phyloP scores from a whole-genome alignment of 1,140 invertebrate species.

The Drosophila hydei region DNA sequence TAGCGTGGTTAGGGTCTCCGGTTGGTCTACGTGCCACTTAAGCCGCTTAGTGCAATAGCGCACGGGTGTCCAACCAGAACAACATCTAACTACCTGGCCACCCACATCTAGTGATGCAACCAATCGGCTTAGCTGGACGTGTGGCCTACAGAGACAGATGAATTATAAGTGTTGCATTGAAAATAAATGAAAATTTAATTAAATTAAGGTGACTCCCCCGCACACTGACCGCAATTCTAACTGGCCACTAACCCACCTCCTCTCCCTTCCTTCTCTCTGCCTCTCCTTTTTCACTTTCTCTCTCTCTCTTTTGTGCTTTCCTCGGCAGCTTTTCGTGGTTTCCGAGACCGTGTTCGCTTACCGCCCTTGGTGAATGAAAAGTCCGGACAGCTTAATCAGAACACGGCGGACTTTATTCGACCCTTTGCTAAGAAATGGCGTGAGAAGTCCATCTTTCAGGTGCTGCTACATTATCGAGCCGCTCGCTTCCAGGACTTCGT shows the following conservation, averaged over 20 bases:
- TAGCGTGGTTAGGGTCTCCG: conserved; percentile 27
- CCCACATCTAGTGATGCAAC: conserved; percentile 42
- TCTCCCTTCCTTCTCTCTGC: conserved; percentile 15
- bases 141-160: conserved; percentile 55
- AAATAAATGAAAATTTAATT: conserved; percentile 84
- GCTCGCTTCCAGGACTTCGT: conserved; percentile 91
- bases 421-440: conserved; percentile 91
- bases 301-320: conserved; percentile 12
- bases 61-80: conserved; percentile 11
- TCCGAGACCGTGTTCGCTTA: conserved; percentile 87
- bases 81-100: background rate
- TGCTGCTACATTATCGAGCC: conserved; percentile 91
- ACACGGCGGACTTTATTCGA: conserved; percentile 89
- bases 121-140: conserved; percentile 70
- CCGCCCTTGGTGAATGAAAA: conserved; percentile 86
- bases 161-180: conserved; percentile 79
- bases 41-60: conserved; percentile 57
- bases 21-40: conserved; percentile 48
- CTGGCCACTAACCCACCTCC: conserved; percentile 32
- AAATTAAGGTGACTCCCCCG: conserved; percentile 76
- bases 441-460: conserved; percentile 91
- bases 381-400: conserved; percentile 87
- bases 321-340: conserved; percentile 88
- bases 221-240: conserved; percentile 51
- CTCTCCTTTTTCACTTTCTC: conserved; percentile 11